Evolutionary conservation across 2,888 invertebrate genomes (phyloP), one percentile per base, ranked within the genome.

Genomic region (Napeogenes inachia): DNA sequence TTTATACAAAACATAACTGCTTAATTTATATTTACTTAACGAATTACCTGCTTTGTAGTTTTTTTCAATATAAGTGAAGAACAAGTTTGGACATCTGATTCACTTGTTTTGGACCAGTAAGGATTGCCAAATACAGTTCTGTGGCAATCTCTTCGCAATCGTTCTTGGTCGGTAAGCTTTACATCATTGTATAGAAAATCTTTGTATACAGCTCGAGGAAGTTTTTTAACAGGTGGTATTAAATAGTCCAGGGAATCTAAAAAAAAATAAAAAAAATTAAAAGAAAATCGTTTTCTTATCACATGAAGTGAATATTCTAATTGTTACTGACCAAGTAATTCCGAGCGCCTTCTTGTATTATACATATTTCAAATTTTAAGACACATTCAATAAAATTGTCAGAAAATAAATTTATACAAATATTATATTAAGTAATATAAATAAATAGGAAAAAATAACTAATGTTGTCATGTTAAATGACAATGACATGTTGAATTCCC

Each of bases 231-330:
- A 32, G 82, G 76, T 12, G 80, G 81, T 73, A 78, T 77, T 60
- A 83, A 70, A 68, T 76, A 78, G 63, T 84, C 79, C 73, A 85
- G 73, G 13, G 79, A 78, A 72, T 82, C 87, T 87, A 83, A 70
- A 76, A 80, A 76, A 66, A 72, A 71, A 73, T 70, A 75, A 77
- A 70, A 60, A 65, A 63, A 63, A 67, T 66, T 56, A 61, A 62
- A 61, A 66, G 68, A 62, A 63, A 62, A 64, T 30, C 4, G 21
- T 6, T 10, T 50, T 50, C 30, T 50, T 21, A 30, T 6, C 8
- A 30, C 30, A 30, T 30, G 30, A 21, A 30, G 8, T 12, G 42
- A 57, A 57, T 64, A 62, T 67, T 56, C 66, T 60, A 67, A 57
- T 57, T 47, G 63, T 59, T 70, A 70, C 75, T 64, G 70, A 86